Base-by-base conservation (phyloP, 2,888 invertebrate species). In the Paralinhomoeus sp. region DNA sequence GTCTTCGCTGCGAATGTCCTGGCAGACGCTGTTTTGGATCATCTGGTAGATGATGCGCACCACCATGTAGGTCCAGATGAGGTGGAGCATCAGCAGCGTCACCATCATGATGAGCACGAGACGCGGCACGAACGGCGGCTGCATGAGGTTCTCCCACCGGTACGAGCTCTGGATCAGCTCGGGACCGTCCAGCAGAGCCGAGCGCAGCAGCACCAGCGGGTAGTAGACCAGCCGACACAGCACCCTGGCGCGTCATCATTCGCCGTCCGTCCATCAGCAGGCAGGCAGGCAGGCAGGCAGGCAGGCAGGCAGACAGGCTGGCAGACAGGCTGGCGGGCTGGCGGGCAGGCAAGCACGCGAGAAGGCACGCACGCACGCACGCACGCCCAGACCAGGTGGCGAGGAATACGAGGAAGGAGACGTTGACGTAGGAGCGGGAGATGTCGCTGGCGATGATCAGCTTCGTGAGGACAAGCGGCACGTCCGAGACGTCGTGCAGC, bases 401-500 rank as follows among this genome's bases (percentile, higher is more conserved):
- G 24, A 57, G 48, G 46, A 57, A 57, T 1, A 52, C 40, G 9
- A 54, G 52, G 45, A 56, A 57, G 45, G 53, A 47, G 38, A 49
- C 46, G 44, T 55, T 55, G 17, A 53, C 53, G 24, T 50, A 33
- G 21, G 45, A 47, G 36, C 49, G 49, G 40, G 50, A 49, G 21
- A 47, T 47, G 23, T 48, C 47, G 42, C 50, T 52, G 42, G 58
- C 57, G 15, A 54, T 49, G 24, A 57, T 50, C 21, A 57, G 48
- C 50, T 57, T 57, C 23, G 53, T 56, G 13, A 63, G 62, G 55
- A 65, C 66, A 41, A 67, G 50, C 56, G 63, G 60, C 35, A 61
- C 60, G 49, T 68, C 67, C 12, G 62, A 62, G 31, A 64, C 57
- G 50, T 68, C 68, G 49, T 68, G 68, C 5, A 53, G 56, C 23